These are phyloP conservation scores for Melanostoma mellinum DNA, from an alignment of 2,888 invertebrate species.

Conservation along the genomic window DNA sequence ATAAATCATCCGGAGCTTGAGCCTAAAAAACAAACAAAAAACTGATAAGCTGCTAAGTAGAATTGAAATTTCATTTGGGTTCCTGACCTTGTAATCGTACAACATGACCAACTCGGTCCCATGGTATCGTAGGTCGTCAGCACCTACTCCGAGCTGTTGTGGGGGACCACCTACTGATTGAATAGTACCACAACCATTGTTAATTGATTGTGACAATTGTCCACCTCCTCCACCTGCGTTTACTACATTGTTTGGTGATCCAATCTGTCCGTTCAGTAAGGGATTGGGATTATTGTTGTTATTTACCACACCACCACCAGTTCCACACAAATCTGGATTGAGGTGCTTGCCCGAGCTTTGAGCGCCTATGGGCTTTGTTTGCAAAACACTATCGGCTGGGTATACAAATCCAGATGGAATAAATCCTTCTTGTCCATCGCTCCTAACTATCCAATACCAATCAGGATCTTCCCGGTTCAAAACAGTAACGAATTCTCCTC, in stretches of 20 bases:
- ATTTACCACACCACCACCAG: conserved; percentile 46
- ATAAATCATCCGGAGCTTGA: conserved; percentile 95
- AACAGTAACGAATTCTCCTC: conserved; percentile 97
- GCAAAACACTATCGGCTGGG: conserved; percentile 91
- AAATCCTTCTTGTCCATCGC: conserved; percentile 96
- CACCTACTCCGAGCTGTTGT: conserved; percentile 79
- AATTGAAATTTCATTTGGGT: neutral
- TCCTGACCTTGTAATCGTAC: conserved; percentile 93
- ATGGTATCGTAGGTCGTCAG: conserved; percentile 89
- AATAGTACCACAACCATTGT: conserved; percentile 73
- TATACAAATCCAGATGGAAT: conserved; percentile 97
- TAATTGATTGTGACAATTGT: conserved; percentile 61
- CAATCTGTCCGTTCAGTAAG: conserved; percentile 48
- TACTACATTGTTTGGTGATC: conserved; percentile 27
- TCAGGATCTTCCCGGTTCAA: conserved; percentile 96
- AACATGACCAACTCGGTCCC: conserved; percentile 96
- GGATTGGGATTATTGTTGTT: conserved; percentile 41
- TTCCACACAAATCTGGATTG: conserved; percentile 67
- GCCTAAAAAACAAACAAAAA: conserved; percentile 83
- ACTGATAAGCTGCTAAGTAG: neutral
- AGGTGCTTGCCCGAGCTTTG: conserved; percentile 66
- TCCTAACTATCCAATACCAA: conserved; percentile 97
- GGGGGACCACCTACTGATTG: conserved; percentile 68
- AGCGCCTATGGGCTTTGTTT: conserved; percentile 78
- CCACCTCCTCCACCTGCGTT: conserved; percentile 38